phyloP scores from a whole-genome alignment of 2,888 invertebrate species.

The Ophion ventricosus region DNA sequence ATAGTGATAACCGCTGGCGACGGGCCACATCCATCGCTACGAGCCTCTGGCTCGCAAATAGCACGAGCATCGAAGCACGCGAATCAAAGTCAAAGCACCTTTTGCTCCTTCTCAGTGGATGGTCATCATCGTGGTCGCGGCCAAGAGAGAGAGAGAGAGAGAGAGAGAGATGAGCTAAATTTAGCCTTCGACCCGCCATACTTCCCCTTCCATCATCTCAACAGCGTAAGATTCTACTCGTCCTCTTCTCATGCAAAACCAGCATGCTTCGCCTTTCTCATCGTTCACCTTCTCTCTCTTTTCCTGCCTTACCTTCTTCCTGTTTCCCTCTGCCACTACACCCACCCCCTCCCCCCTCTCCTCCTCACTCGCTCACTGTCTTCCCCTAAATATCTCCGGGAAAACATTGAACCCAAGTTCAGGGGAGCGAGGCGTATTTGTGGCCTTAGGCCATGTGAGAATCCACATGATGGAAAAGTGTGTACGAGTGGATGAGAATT shows the following conservation, averaged over 20 bases:
- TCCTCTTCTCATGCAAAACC: constrained; percentile 37
- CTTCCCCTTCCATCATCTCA: constrained; percentile 46
- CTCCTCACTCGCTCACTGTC: constrained; percentile 25
- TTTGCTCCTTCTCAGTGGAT: constrained; percentile 53
- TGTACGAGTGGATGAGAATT: background rate
- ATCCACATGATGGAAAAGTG: background rate
- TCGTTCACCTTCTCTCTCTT: constrained; percentile 26
- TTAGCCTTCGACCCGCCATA: constrained; percentile 54
- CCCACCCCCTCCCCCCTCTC: constrained; percentile 22
- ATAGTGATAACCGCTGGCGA: constrained; percentile 38
- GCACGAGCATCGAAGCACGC: constrained; percentile 44
- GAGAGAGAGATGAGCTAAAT: constrained; percentile 60
- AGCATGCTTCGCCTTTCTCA: constrained; percentile 40
- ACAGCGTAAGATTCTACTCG: constrained; percentile 69
- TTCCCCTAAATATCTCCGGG: constrained; percentile 34
- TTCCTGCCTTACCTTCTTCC: background rate
- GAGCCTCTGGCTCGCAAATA: constrained; percentile 41
- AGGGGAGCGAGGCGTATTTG: constrained; percentile 5
- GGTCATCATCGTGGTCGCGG: constrained; percentile 62
- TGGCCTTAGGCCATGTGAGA: constrained; percentile 19
- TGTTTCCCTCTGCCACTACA: constrained; percentile 16
- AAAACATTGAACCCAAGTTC: constrained; percentile 61
- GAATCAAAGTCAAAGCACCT: constrained; percentile 66
- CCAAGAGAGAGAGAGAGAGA: constrained; percentile 48
- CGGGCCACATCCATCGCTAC: constrained; percentile 63